phyloP scores from a whole-genome alignment of 2,888 invertebrate species.

The Sericinus montela region DNA sequence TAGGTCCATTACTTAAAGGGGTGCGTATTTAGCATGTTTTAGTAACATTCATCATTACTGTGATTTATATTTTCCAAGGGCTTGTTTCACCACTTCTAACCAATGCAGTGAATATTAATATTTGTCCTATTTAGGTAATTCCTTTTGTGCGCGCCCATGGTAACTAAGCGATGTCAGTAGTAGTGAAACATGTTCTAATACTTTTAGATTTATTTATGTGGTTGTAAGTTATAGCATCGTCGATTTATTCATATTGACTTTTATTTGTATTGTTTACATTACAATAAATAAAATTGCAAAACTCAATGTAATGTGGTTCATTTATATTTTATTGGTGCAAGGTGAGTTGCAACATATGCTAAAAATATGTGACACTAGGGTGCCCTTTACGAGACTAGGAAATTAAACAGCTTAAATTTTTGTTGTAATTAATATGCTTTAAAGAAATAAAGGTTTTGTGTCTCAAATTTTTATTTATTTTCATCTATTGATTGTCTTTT shows the following conservation, averaged over 20 bases:
- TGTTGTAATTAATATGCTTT: conserved; percentile 6
- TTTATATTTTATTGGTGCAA: not conserved
- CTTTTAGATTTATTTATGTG: conserved; percentile 16
- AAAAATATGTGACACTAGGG: not conserved
- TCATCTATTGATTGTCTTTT: too few relatives aligned
- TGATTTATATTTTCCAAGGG: conserved; percentile 18
- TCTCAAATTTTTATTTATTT: conserved; percentile 4
- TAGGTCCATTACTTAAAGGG: conserved; percentile 16
- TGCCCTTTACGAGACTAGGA: conserved; percentile 4
- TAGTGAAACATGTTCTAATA: conserved; percentile 10
- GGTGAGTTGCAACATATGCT: not conserved
- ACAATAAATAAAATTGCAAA: not conserved
- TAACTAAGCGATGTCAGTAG: not conserved
- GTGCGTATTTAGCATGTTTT: conserved; percentile 15
- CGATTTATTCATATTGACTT: conserved; percentile 2
- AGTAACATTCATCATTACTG: conserved; percentile 19
- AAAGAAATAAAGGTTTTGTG: conserved; percentile 13
- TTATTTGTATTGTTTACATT: conserved; percentile 1
- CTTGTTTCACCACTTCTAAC: conserved; percentile 5
- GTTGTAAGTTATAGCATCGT: conserved; percentile 11
- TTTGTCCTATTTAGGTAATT: not conserved
- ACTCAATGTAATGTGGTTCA: not conserved
- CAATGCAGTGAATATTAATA: not conserved
- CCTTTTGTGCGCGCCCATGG: not conserved
- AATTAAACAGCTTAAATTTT: conserved; percentile 11